Conservation (phyloP, 2,113 vertebrate genomes). For the Sakesphorus luctuosus region DNA sequence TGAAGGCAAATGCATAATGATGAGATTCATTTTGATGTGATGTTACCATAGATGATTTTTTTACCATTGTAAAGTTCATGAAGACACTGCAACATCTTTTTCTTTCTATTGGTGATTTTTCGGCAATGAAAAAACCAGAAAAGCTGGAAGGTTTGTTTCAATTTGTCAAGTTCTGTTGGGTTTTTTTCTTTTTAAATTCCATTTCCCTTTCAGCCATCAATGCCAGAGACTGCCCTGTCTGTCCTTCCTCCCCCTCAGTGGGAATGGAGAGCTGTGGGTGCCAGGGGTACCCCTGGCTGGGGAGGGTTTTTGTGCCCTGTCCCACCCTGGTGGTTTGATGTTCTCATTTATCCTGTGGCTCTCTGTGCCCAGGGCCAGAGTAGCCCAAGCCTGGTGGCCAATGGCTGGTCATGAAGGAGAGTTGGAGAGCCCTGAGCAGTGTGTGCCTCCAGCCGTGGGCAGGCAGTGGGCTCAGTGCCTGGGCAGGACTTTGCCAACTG, state of each 20-base stretch:
- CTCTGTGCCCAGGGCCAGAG: background rate
- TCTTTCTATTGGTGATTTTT: background rate
- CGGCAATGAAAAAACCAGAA: background rate
- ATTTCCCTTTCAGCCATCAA: background rate
- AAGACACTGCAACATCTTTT: background rate
- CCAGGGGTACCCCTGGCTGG: background rate
- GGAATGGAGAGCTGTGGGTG: background rate
- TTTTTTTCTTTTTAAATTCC: background rate
- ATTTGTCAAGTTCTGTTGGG: background rate
- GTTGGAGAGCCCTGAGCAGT: background rate
- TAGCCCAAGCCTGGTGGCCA: background rate
- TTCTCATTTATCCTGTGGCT: background rate
- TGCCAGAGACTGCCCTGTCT: background rate
- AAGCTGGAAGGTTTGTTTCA: background rate
- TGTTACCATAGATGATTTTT: background rate
- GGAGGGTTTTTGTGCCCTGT: background rate
- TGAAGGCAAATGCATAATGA: background rate
- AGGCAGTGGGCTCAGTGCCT: too few relatives aligned
- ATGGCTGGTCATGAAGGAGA: background rate
- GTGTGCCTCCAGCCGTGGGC: background rate
- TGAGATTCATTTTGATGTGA: background rate
- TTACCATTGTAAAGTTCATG: background rate
- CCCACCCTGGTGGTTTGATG: background rate
- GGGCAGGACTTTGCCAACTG: background rate
- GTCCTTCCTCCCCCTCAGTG: background rate